phyloP scores from a whole-genome alignment of 2,888 invertebrate species.

The Phyto melanocephala region DNA sequence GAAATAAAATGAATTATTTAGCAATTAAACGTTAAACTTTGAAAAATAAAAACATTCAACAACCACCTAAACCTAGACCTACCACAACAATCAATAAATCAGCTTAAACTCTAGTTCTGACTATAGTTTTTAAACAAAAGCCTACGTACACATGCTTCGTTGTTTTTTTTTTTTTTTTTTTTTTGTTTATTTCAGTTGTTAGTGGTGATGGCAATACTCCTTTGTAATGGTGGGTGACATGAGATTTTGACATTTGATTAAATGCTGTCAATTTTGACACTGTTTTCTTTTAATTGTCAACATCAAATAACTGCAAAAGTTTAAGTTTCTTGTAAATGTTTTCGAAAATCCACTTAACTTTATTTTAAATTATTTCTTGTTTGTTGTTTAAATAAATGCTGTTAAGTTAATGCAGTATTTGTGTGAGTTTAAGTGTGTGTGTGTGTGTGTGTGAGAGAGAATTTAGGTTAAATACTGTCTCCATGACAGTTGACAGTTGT shows the following conservation, averaged over 20 bases:
- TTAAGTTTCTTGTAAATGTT: constrained; percentile 39
- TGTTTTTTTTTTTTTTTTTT: neutral
- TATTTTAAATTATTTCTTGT: constrained; percentile 45
- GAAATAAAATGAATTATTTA: constrained; percentile 18
- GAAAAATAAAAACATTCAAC: constrained; percentile 9
- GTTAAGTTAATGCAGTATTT: constrained; percentile 39
- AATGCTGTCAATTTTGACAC: constrained; percentile 68
- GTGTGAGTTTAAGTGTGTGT: neutral
- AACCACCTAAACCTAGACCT: constrained; percentile 51
- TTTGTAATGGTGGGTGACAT: constrained; percentile 62
- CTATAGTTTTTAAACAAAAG: neutral
- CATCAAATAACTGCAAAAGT: constrained; percentile 52
- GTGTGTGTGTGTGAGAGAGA: constrained; percentile 29
- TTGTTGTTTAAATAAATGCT: constrained; percentile 26
- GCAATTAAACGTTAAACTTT: constrained; percentile 46
- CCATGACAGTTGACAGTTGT: constrained; percentile 64
- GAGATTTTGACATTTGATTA: constrained; percentile 69
- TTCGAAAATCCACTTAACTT: constrained; percentile 35
- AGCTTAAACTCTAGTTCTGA: constrained; percentile 13
- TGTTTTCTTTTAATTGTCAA: constrained; percentile 68
- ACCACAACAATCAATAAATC: constrained; percentile 33
- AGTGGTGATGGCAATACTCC: neutral
- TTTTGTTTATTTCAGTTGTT: neutral
- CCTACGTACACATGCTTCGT: neutral
- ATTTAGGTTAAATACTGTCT: constrained; percentile 65